Evolutionary conservation across 2,113 vertebrate species (phyloP).

Genomic region (Hippocampus mohnikei): DNA sequence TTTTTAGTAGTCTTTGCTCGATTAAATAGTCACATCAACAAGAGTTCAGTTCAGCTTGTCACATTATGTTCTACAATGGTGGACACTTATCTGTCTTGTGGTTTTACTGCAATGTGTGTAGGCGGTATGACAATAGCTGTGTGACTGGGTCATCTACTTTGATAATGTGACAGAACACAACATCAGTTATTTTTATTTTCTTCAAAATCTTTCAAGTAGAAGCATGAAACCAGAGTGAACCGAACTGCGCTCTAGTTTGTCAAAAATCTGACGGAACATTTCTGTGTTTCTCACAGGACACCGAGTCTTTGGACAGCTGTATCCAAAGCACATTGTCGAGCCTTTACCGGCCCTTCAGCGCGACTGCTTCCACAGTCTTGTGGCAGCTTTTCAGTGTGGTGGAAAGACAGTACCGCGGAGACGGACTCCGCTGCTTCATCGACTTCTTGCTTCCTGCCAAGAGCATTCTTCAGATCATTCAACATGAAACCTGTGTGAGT

Average conservation of each 20-base stretch:
- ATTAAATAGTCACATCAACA: background rate
- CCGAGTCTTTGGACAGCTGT: conserved; percentile 77
- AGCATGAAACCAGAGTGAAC: background rate
- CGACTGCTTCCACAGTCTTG: conserved; percentile 77
- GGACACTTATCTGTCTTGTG: background rate
- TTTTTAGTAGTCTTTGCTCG: no score
- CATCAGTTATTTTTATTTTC: background rate
- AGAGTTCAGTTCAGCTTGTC: background rate
- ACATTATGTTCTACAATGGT: background rate
- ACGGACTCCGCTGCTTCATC: conserved; percentile 79
- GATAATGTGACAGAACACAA: background rate
- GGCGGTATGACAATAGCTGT: background rate
- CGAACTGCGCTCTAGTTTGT: no score
- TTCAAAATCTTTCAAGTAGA: background rate
- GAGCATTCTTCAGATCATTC: conserved; percentile 75
- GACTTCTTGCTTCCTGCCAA: conserved; percentile 81
- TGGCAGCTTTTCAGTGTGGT: conserved; percentile 83
- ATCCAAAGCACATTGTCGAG: conserved; percentile 78
- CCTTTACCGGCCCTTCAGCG: conserved; percentile 77
- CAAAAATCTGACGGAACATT: background rate
- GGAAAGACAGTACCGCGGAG: conserved; percentile 77
- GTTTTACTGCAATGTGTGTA: background rate
- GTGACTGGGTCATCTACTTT: background rate
- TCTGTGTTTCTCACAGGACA: conserved; percentile 66
- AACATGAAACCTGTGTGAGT: conserved; percentile 79